A percentile compares a stretch with the other conserved stretches of the same genome.
These are phyloP conservation scores for Lysandra bellargus DNA, from an alignment of 2,888 invertebrate species.

Conservation along the genomic window DNA sequence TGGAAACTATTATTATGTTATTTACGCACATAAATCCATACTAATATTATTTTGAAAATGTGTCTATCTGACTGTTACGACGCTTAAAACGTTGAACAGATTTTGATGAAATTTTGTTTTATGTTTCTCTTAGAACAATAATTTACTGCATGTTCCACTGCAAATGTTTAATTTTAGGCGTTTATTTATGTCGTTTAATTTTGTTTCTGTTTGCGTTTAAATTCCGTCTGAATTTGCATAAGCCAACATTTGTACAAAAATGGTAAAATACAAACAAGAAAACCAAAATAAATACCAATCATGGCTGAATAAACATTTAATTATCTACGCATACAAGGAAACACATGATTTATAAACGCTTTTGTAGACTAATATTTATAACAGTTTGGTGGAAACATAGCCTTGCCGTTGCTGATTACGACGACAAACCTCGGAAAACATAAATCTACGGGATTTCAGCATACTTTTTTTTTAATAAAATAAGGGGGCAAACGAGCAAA, in stretches of 20 bases:
- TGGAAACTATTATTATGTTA: not conserved
- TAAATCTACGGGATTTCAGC: too few species aligned
- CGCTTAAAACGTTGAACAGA: too few species aligned
- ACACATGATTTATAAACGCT: constrained; percentile 4
- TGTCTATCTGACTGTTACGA: too few species aligned
- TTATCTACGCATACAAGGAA: constrained; percentile 31
- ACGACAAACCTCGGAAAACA: too few species aligned
- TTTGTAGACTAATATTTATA: not conserved
- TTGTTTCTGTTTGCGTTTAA: not conserved
- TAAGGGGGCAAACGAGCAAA: too few species aligned
- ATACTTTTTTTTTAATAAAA: too few species aligned
- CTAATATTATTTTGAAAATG: too few species aligned
- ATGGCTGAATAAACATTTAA: constrained; percentile 36
- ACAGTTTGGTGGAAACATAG: not conserved
- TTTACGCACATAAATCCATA: not conserved
- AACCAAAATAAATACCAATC: constrained; percentile 36
- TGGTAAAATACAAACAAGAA: constrained; percentile 23
- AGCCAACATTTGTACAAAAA: constrained; percentile 17
- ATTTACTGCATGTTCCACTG: not conserved
- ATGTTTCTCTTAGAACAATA: not conserved
- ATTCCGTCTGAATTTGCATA: constrained; percentile 8
- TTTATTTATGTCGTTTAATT: not conserved
- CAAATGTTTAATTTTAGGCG: not conserved
- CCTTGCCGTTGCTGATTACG: not conserved
- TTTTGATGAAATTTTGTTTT: not conserved